Base-by-base conservation (phyloP, 2,888 invertebrate species). In the Graphium colonna region DNA sequence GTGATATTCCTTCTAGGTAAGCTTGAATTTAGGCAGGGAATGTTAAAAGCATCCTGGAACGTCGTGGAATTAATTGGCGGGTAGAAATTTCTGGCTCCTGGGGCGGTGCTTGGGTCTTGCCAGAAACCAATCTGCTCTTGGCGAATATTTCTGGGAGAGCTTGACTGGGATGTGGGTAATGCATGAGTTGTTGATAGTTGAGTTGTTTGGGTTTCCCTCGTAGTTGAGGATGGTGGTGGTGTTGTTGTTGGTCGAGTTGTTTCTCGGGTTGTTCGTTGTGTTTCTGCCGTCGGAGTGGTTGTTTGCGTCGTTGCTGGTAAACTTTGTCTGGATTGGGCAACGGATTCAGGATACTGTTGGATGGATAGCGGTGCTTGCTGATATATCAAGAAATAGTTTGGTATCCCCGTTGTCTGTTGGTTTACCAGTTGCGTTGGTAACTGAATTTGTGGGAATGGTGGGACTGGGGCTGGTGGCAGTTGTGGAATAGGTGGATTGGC, bases 51-150 rank as follows among this genome's bases (percentile, higher is more conserved):
- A 3, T 18, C 31, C 8, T 52, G 51, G 3, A 26, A 8, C 50
- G 50, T 41, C 41, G 60, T 57, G 17, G 61, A 62, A 17, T 58
- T 59, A 12, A 58, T 60, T 7, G 67, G 51, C 5, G 65, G 62
- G 4, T 61, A 53, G 2, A 62, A 62, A 3, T 61, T 60, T 38
- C 2, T 43, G 52, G 16, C 55, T 51, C 26, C 60, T 62, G 58
- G 5, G 59, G 12, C 48, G 38, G 28, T n/a, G 4, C n/a, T 3
- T 36, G 51, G 51, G 1, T 49, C 31, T 39, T 54, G 13, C 33
- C 48, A 48, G n/a, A 33, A 31, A 18, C 39, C 26, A 8, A 40
- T n/a, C 36, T 12, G 9, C 3, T n/a, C 36, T 9, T 21, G 21
- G 3, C 21, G 21, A 21, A 21, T 21, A 5, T 21, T 21, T 5